Percentiles rank a stretch among this genome's conserved stretches.
phyloP scores from a whole-genome alignment of 1,140 invertebrate genomes.

The Caenorhabditis inopinata region DNA sequence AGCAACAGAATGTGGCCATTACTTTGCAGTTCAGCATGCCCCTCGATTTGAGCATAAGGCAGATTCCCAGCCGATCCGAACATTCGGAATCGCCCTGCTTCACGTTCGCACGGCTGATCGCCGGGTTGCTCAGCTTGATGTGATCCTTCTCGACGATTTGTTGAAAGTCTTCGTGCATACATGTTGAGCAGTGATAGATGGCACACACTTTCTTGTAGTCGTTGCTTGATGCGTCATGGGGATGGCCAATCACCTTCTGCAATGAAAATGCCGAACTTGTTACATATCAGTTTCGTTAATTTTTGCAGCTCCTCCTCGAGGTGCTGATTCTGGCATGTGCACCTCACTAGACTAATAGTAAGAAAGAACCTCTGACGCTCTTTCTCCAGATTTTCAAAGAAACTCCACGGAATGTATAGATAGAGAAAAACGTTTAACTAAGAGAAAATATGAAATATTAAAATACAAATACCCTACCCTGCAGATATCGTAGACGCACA shows the following conservation, averaged over 20 bases:
- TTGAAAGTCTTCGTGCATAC: conserved; percentile 25
- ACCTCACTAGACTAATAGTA: no score
- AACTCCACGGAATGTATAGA: no score
- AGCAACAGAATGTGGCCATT: conserved; percentile 6
- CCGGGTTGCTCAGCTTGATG: background rate
- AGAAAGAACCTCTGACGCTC: no score
- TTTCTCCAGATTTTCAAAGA: no score
- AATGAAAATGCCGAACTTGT: no score
- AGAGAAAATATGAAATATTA: no score
- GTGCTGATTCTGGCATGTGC: no score
- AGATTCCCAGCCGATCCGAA: background rate
- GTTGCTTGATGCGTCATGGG: conserved; percentile 54
- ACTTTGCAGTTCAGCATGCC: conserved; percentile 18
- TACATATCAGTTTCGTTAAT: no score
- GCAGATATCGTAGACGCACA: no score
- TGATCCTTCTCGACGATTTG: background rate
- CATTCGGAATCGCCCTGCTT: background rate
- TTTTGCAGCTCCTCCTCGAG: no score
- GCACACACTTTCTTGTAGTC: conserved; percentile 61
- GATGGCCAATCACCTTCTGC: conserved; percentile 61
- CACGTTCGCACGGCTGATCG: background rate
- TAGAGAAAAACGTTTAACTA: no score
- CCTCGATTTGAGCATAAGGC: conserved; percentile 10
- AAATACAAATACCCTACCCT: no score
- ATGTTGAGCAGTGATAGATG: conserved; percentile 49